Base-by-base conservation (phyloP, 2,888 invertebrate species). In the Meta bourneti region DNA sequence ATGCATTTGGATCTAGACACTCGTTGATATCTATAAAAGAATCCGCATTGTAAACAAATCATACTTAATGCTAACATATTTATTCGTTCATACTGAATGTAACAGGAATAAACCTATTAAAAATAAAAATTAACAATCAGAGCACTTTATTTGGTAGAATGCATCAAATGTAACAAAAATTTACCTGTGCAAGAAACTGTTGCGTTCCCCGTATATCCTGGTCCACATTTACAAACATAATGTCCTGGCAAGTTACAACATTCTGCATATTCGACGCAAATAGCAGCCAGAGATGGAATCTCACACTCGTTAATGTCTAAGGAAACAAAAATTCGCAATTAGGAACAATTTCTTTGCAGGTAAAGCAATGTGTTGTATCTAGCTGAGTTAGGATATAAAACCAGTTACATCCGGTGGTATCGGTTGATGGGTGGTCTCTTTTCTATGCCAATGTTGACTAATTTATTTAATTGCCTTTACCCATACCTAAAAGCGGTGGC, bases 201-300 rank as follows among this genome's bases (percentile, higher is more conserved):
- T 72, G 98, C 98, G 94, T 98, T 98, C 93, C 98, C 98, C 95
- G 97, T 97, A 94, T 97, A 98, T 90, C 98, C 98, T 92, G 97
- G 96, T 94, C 97, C 97, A 95, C 98, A 98, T 96, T 98, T 98
- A 96, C 98, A 98, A 94, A 98, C 96, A 95, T 98, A 98, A 96
- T 98, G 98, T 94, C 98, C 97, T 80, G 98, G 98, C 94, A 98
- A 96, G 96, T 98, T 98, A 95, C 98, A 98, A 95, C 98, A 98
- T 95, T 98, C 98, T 74, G 98, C 97, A 95, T 98, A 98, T 95
- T 97, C 96, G 93, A 98, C 98, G 95, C 98, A 98, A 94, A 97
- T 96, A 92, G 97, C 96, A 70, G 97, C 97, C 94, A 98, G 96
- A 93, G 96, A 96, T 93, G 98, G 98, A 95, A 98, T 97, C 94